These are phyloP conservation scores for Plusia festucae DNA, from an alignment of 2,888 invertebrate genomes.

Conservation along the genomic window DNA sequence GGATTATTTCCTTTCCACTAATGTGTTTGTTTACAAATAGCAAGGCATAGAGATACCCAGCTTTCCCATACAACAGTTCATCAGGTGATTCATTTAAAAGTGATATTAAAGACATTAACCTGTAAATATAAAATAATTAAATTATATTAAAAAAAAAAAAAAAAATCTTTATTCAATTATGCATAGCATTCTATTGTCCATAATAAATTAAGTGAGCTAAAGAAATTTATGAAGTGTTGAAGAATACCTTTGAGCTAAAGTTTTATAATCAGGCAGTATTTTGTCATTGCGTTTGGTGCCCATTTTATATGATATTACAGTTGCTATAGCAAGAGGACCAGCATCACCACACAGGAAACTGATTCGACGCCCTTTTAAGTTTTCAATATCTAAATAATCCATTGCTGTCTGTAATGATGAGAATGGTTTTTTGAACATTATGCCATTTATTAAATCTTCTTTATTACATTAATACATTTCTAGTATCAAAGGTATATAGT, in stretches of 20 bases:
- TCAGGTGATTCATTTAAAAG: slow-evolving; percentile 91
- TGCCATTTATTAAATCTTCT: no score
- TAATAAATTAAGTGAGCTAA: neutral
- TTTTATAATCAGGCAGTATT: slow-evolving; percentile 84
- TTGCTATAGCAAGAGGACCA: slow-evolving; percentile 93
- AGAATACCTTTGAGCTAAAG: slow-evolving; percentile 85
- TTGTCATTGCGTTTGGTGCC: slow-evolving; percentile 71
- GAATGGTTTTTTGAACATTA: neutral
- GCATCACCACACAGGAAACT: slow-evolving; percentile 94
- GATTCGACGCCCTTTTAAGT: slow-evolving; percentile 81
- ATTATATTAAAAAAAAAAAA: no score
- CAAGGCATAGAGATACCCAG: slow-evolving; percentile 94
- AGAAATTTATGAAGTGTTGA: slow-evolving; percentile 32
- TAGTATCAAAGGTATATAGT: neutral
- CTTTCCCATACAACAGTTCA: slow-evolving; percentile 95
- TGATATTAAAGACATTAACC: slow-evolving; percentile 88
- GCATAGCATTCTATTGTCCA: no score
- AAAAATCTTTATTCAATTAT: no score
- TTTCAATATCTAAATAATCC: slow-evolving; percentile 72
- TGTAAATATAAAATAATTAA: slow-evolving; percentile 67
- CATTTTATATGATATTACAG: slow-evolving; percentile 90
- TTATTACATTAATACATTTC: neutral
- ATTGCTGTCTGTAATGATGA: slow-evolving; percentile 70
- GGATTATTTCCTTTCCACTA: slow-evolving; percentile 88
- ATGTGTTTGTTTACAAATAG: slow-evolving; percentile 92